A percentile compares a stretch with the other conserved stretches of the same genome.
Conservation (phyloP, 2,888 invertebrate species). For the Coleophora flavipennella region DNA sequence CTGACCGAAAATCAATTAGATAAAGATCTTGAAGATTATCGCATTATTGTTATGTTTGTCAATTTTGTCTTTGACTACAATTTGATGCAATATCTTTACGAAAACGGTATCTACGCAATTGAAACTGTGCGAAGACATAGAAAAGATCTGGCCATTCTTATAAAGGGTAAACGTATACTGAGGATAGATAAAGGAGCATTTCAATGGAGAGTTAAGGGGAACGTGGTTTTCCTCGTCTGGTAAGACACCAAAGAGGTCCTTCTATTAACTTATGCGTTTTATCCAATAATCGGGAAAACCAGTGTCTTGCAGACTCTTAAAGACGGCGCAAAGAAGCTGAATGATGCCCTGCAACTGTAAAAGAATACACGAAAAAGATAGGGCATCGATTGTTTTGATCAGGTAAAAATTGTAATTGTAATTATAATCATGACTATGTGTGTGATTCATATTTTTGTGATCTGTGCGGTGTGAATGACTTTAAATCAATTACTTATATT, state of each 20-base stretch:
- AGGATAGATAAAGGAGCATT: slow-evolving; percentile 19
- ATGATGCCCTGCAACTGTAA: slow-evolving; percentile 9
- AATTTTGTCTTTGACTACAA: slow-evolving; percentile 12
- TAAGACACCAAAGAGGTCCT: slow-evolving; percentile 22
- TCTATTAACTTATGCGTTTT: slow-evolving; percentile 21
- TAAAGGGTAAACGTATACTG: slow-evolving; percentile 15
- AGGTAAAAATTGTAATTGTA: too few species aligned
- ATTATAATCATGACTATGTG: too few species aligned
- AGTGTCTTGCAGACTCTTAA: slow-evolving; percentile 11
- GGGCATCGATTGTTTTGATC: slow-evolving; percentile 18
- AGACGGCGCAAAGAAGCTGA: slow-evolving; percentile 10
- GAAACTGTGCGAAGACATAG: slow-evolving; percentile 16
- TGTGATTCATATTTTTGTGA: too few species aligned
- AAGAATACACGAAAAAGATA: slow-evolving; percentile 15
- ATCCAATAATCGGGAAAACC: slow-evolving; percentile 19
- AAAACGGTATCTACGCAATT: slow-evolving; percentile 14
- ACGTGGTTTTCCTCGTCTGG: slow-evolving; percentile 21
- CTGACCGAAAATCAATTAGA: slow-evolving; percentile 6
- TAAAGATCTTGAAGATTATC: slow-evolving; percentile 6
- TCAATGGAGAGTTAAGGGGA: slow-evolving; percentile 19
- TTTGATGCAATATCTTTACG: slow-evolving; percentile 13
- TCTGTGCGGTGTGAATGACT: too few species aligned
- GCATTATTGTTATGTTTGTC: slow-evolving; percentile 13
- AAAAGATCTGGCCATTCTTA: slow-evolving; percentile 15
- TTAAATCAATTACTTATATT: too few species aligned